A percentile compares a stretch with the other conserved stretches of the same genome.
Evolutionary conservation across 2,888 invertebrate species (phyloP).

Genomic region (Branchipolynoe longqiensis): DNA sequence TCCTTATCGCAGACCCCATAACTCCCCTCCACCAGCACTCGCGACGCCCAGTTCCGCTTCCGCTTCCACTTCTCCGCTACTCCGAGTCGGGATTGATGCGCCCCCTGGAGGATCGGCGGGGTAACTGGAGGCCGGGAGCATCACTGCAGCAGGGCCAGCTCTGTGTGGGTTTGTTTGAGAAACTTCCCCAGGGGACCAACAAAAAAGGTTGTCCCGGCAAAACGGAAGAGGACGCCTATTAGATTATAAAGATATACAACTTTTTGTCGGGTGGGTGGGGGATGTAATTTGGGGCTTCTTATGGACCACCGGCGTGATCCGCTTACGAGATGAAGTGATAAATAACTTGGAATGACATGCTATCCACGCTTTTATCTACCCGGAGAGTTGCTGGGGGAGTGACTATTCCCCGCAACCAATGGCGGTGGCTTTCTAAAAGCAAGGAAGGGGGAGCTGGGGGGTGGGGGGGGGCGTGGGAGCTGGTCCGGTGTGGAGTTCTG

Average conservation of each 20-base stretch:
- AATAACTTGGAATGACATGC: constrained; percentile 38
- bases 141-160: background rate
- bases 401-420: too few relatives aligned
- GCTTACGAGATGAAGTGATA: constrained; percentile 55
- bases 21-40: background rate
- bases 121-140: background rate
- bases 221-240: constrained; percentile 53
- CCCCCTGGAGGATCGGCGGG: constrained; percentile 5
- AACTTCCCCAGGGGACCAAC: background rate
- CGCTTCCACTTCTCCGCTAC: background rate
- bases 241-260: constrained; percentile 52
- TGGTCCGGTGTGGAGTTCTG: too few relatives aligned
- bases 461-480: too few relatives aligned
- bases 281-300: constrained; percentile 39
- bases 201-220: constrained; percentile 41
- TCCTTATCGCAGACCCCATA: constrained; percentile 25
- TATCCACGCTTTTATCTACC: constrained; percentile 39
- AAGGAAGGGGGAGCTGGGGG: too few relatives aligned
- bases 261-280: constrained; percentile 46
- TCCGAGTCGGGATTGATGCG: background rate
- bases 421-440: too few relatives aligned
- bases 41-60: background rate
- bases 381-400: constrained; percentile 5
- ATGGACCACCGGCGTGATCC: constrained; percentile 35
- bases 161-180: constrained; percentile 13